phyloP scores from a whole-genome alignment of 2,113 vertebrate species.

The Theristicus caerulescens region DNA sequence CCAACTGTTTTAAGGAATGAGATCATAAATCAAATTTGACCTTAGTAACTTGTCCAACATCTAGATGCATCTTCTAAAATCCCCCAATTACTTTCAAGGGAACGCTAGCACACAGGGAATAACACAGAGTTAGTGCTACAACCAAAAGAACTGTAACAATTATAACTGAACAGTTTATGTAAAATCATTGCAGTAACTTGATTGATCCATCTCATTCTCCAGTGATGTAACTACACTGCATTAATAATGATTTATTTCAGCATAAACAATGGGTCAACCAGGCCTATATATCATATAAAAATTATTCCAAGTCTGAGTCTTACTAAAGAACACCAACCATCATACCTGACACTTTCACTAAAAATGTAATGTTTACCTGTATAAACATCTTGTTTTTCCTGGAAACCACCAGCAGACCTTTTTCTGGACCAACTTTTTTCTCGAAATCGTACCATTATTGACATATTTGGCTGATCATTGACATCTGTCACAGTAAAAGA shows the following conservation, averaged over 20 bases:
- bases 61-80: neutral
- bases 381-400: conserved; percentile 75
- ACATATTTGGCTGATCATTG: conserved; percentile 44
- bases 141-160: neutral
- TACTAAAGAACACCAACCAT: neutral
- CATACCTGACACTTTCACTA: neutral
- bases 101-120: neutral
- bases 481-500: conserved; percentile 74
- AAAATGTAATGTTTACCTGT: conserved; percentile 78
- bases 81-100: neutral
- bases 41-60: neutral
- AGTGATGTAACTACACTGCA: neutral
- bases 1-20: neutral
- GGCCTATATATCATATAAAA: neutral
- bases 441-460: conserved; percentile 87
- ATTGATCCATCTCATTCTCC: neutral
- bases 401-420: conserved; percentile 68
- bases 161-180: neutral
- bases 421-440: conserved; percentile 77
- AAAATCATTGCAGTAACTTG: neutral
- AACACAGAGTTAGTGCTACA: neutral
- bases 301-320: neutral
- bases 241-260: neutral
- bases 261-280: neutral
- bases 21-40: neutral